Base-by-base conservation (phyloP, 2,797 vertebrate species). In the Spinibarbus caldwelli region DNA sequence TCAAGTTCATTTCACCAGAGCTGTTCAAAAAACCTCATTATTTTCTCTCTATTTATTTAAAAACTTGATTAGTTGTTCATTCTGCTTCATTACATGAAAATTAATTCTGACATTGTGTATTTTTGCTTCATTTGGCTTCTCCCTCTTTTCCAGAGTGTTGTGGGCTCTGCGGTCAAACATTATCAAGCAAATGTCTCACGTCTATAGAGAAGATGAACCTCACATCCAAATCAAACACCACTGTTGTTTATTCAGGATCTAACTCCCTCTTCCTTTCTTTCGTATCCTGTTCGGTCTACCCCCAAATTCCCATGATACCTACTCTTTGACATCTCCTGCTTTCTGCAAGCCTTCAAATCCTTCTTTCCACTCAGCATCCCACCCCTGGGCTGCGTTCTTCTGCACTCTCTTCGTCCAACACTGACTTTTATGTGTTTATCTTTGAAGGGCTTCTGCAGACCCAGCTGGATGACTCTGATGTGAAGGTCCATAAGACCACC, bases 341-440 rank as follows among this genome's bases (percentile, higher is more conserved):
- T 86, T 82, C 80, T 86, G 64, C 49, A 54, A 57, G 47, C 59
- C 62, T 57, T 87, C 64, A 64, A 82, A 73, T 73, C 34, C 54
- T 72, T 78, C 79, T 87, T 78, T 71, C 41, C 79, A 76, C 71
- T 41, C 64, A 0, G 31, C 12, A 47, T 72, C 68, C 59, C 52
- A 73, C 41, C 52, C 19, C 67, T 36, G 38, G 38, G 29, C 68
- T 47, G 72, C 41, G 70, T 76, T 83, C 43, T 83, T 83, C 71
- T 59, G 66, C 38, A 26, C 76, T 79, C 64, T 68, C 29, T 79
- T 66, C 5, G 15, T 79, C 47, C 76, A 85, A 71, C 41, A 70
- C 72, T 36, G 82, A 66, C 41, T 83, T 82, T 82, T 83, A 85
- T 72, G 67, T 85, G 83, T 85, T 85, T 79, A 68, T 71, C 49